Conservation (phyloP, 2,113 vertebrate species). For the Petrocephalus zakoni region DNA sequence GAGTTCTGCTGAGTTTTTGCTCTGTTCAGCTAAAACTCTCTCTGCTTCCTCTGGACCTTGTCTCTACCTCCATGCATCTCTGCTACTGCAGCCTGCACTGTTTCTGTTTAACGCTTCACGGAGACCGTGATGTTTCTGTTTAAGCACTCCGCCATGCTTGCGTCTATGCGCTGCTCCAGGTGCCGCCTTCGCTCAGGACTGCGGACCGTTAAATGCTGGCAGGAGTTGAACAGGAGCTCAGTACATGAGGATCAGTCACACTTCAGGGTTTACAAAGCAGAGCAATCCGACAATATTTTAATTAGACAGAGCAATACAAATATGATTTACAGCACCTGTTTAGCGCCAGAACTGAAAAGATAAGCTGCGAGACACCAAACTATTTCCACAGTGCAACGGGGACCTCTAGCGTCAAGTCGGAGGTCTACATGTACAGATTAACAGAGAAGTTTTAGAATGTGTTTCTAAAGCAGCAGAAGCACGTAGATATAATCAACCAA, state of each 20-base stretch:
- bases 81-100: background rate
- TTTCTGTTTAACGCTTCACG: background rate
- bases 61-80: background rate
- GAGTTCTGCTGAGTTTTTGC: background rate
- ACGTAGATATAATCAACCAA: background rate
- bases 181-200: background rate
- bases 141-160: background rate
- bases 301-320: background rate
- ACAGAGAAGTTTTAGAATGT: background rate
- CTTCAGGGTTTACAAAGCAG: background rate
- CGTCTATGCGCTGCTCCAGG: background rate
- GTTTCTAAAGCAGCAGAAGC: background rate
- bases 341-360: background rate
- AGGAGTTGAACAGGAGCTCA: background rate
- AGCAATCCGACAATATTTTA: background rate
- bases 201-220: background rate
- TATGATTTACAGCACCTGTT: background rate
- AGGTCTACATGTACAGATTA: background rate
- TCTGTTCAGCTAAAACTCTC: background rate
- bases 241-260: background rate
- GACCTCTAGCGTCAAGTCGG: constrained; percentile 1
- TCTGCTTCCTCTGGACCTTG: background rate
- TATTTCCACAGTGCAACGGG: background rate
- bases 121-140: background rate
- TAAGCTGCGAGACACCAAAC: background rate